Conservation (phyloP, 2,888 invertebrate genomes). For the Listrodromus nycthemerus region DNA sequence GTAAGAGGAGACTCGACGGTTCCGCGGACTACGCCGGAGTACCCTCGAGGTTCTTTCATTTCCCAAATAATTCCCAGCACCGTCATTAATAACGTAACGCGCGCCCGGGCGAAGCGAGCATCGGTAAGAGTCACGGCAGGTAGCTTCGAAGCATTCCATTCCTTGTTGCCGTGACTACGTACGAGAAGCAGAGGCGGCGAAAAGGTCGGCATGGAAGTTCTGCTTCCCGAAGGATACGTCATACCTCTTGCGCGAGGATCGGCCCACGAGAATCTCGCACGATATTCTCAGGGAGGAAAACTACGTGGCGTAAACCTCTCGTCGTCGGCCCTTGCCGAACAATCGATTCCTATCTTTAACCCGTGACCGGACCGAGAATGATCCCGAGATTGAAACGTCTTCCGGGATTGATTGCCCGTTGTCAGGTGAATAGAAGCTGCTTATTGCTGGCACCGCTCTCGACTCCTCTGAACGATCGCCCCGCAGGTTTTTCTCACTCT, state of each 20-base stretch:
- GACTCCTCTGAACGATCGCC: slow-evolving; percentile 25
- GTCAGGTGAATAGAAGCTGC: slow-evolving; percentile 75
- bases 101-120: slow-evolving; percentile 73
- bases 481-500: slow-evolving; percentile 18
- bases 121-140: slow-evolving; percentile 64
- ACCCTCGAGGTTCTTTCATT: slow-evolving; percentile 76
- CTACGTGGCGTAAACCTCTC: slow-evolving; percentile 12
- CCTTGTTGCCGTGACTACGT: slow-evolving; percentile 47
- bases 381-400: slow-evolving; percentile 80
- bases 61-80: slow-evolving; percentile 81
- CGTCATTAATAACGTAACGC: slow-evolving; percentile 82
- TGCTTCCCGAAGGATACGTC: slow-evolving; percentile 31
- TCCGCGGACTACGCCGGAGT: slow-evolving; percentile 42
- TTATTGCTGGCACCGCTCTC: slow-evolving; percentile 68
- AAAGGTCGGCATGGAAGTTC: slow-evolving; percentile 33
- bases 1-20: neutral
- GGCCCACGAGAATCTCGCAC: slow-evolving; percentile 62
- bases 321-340: slow-evolving; percentile 58
- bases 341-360: slow-evolving; percentile 80
- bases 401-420: slow-evolving; percentile 75
- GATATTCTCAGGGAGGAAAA: slow-evolving; percentile 33
- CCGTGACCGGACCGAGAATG: slow-evolving; percentile 73
- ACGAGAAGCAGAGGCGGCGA: slow-evolving; percentile 42
- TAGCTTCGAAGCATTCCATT: slow-evolving; percentile 60
- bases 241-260: slow-evolving; percentile 5